phyloP scores from a whole-genome alignment of 2,888 invertebrate genomes.

The Thecocarcelia acutangulata region DNA sequence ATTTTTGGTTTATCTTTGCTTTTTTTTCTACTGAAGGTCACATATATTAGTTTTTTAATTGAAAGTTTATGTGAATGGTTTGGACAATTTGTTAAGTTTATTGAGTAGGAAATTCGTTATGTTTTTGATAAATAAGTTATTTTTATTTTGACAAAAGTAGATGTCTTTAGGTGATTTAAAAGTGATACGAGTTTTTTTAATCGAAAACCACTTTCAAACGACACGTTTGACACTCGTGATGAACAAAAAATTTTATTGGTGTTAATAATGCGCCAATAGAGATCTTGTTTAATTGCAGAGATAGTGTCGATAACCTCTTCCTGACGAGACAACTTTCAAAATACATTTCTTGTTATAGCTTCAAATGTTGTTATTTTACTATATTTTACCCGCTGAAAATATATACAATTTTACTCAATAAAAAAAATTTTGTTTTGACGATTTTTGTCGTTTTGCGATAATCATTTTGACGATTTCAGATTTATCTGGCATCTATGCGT shows the following conservation, averaged over 20 bases:
- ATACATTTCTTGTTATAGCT: too few species aligned
- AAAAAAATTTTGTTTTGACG: too few species aligned
- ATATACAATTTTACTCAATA: too few species aligned
- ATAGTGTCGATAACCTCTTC: conserved; percentile 22
- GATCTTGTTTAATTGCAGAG: neutral
- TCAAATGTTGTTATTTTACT: too few species aligned
- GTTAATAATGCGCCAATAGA: conserved; percentile 1
- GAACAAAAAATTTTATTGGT: neutral
- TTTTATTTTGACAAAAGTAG: neutral
- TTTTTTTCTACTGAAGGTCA: conserved; percentile 29
- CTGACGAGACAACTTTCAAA: neutral
- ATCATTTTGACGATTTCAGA: too few species aligned
- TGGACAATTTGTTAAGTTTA: neutral
- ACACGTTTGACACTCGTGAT: neutral
- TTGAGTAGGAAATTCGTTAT: conserved; percentile 28
- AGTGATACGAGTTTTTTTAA: conserved; percentile 24
- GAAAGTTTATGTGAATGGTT: conserved; percentile 13
- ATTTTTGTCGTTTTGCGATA: too few species aligned
- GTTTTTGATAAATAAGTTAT: conserved; percentile 6
- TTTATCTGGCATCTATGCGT: too few species aligned
- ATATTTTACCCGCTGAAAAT: too few species aligned
- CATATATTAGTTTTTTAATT: conserved; percentile 12
- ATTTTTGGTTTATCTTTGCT: neutral
- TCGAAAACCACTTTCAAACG: conserved; percentile 23
- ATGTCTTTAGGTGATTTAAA: neutral